phyloP scores from a whole-genome alignment of 1,140 invertebrate species.

The Belonocnema kinseyi region DNA sequence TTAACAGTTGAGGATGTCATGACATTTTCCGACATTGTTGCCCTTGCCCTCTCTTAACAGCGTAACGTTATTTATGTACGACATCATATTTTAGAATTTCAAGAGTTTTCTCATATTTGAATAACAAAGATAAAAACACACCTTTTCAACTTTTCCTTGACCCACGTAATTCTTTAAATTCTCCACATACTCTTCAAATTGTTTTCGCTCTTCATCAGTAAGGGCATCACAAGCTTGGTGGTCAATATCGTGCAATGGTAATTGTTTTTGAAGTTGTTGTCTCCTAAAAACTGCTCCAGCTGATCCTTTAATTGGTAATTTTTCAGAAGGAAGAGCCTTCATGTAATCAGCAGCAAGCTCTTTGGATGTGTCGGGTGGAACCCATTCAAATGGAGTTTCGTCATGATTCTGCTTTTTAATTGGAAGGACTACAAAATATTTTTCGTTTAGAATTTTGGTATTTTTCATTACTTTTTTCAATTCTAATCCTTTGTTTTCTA shows the following conservation, averaged over 20 bases:
- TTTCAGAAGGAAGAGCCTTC: slow-evolving; percentile 81
- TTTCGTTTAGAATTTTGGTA: not conserved
- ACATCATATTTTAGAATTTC: too few relatives aligned
- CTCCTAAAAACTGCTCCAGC: slow-evolving; percentile 83
- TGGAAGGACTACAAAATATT: slow-evolving; percentile 65
- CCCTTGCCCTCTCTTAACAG: too few relatives aligned
- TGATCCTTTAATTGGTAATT: slow-evolving; percentile 86
- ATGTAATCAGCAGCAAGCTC: slow-evolving; percentile 82
- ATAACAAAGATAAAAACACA: slow-evolving; percentile 43
- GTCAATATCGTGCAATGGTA: slow-evolving; percentile 88
- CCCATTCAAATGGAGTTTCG: slow-evolving; percentile 76
- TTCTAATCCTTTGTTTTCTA: too few relatives aligned
- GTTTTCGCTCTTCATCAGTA: slow-evolving; percentile 78
- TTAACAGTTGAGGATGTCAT: too few relatives aligned
- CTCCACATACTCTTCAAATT: slow-evolving; percentile 76
- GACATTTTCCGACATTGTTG: too few relatives aligned
- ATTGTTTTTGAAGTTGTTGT: slow-evolving; percentile 86
- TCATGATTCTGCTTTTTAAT: slow-evolving; percentile 65
- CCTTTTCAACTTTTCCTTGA: slow-evolving; percentile 75
- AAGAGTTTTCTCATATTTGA: slow-evolving; percentile 15
- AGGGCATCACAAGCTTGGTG: slow-evolving; percentile 78
- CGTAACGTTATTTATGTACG: too few relatives aligned
- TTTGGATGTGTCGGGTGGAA: slow-evolving; percentile 75
- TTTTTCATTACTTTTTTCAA: too few relatives aligned
- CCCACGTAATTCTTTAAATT: slow-evolving; percentile 77